Base-by-base conservation (phyloP, 1,140 invertebrate genomes). In the Coboldia fuscipes region DNA sequence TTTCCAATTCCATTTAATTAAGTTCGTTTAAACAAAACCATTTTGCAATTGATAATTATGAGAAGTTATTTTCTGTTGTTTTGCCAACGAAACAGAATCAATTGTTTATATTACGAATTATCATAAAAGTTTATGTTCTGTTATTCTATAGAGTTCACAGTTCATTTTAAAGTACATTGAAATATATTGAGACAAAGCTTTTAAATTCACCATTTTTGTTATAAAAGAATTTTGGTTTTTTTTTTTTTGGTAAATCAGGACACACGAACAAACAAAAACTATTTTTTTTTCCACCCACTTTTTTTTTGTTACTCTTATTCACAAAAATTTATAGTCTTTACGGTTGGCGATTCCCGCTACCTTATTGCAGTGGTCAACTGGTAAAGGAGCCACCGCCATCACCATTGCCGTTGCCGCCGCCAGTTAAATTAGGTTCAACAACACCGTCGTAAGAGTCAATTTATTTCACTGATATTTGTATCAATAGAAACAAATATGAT, bases 321-420 rank as follows among this genome's bases (percentile, higher is more conserved):
- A n/a, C n/a, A n/a, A n/a, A n/a, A n/a, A n/a, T n/a, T n/a, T 68
- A 68, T 75, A 83, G 78, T 79, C 71, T 82, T 70, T 81, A 81
- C 68, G 76, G 77, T 76, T 83, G 79, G 79, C 76, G 77, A 66
- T 83, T 83, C 70, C 79, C 79, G 65, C 75, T 81, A 70, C 77
- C 77, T 68, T 81, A 83, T 81, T 83, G 77, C 72, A 75, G 72
- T 63, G 76, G 78, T 57, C 63, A 61, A 62, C 60, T 65, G 60
- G 65, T 62, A 65, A 80, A 78, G 72, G 70, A 61, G 51, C 71
- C 63, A 50, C 67, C 65, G 62, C 76, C 70, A 52, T 76, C 67
- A 65, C 77, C 69, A 63, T 62, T 70, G 57, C 72, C 72, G 54
- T 59, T 75, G 59, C 72, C 71, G 45, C 67, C 70, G 52, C 72